Base-by-base conservation (phyloP, 2,797 vertebrate species). In the Aphelocoma californica region DNA sequence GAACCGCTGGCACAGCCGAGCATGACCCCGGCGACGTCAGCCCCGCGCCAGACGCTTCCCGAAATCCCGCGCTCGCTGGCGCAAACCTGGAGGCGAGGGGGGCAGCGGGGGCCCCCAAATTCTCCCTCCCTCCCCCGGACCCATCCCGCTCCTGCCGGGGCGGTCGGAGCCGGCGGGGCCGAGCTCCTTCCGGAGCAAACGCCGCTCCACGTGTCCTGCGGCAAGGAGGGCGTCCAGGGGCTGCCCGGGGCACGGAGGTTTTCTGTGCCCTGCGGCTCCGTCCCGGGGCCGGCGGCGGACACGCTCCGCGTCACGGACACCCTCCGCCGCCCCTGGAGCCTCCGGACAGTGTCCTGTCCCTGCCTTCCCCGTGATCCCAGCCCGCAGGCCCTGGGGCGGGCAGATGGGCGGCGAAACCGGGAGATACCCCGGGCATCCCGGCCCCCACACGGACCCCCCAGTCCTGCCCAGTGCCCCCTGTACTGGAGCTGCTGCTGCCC, bases 91-190 rank as follows among this genome's bases (percentile, higher is more conserved):
- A 13, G 9, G 34, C 56, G 10, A 20, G 6, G 8, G 18, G 34
- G 11, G 5, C 34, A 16, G 18, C 5, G 7, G 17, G 65, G 51
- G 4, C 2, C 19, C 53, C 71, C 40, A 2, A 29, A 12, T 40
- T 7, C 4, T 7, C 12, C 28, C 51, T 9, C 29, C 15, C 3
- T 4, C 9, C 1, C 20, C 12, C 8, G 10, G 26, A 10, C 2
- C 40, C 42, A 3, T 10, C 31, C n/a, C 29, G 16, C 14, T 72
- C 5, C 54, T 9, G 18, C 9, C 42, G 4, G 25, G 12, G 24
- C 2, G 26, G 13, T 29, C 10, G 24, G 17, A 28, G 17, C 14
- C 54, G 7, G 18, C 3, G 26, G 6, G 23, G 38, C 34, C 58
- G 6, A 23, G 72, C 51, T 51, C n/a, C 45, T 60, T 58, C 62